These are phyloP conservation scores for Prosapia bicincta DNA, from an alignment of 2,888 invertebrate species.

Conservation along the genomic window DNA sequence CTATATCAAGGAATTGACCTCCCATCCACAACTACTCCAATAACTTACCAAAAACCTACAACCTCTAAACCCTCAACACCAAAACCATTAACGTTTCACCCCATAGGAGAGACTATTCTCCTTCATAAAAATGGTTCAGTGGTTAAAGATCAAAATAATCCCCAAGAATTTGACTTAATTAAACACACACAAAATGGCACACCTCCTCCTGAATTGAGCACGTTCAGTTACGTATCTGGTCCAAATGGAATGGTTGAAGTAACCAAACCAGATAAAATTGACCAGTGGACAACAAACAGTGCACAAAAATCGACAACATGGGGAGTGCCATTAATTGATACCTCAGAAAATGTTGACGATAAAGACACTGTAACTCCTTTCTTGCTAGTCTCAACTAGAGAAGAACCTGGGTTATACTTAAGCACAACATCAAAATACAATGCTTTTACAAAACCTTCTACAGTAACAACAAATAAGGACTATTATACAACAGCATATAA, in stretches of 20 bases:
- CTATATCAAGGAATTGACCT: conserved; percentile 27
- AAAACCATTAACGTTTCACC: conserved; percentile 36
- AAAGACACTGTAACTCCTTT: not conserved
- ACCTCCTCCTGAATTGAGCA: conserved; percentile 26
- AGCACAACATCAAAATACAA: not conserved
- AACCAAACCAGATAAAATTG: not conserved
- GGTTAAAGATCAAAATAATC: conserved; percentile 46
- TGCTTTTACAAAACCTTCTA: not conserved
- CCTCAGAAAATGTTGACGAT: not conserved
- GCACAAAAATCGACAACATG: conserved; percentile 20
- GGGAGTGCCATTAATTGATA: not conserved
- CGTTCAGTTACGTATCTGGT: conserved; percentile 32
- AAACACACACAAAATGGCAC: conserved; percentile 34
- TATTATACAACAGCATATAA: not conserved
- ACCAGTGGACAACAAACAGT: conserved; percentile 19
- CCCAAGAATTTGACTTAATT: conserved; percentile 45
- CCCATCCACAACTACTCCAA: conserved; percentile 27
- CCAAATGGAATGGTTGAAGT: conserved; percentile 9
- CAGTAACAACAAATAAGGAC: not conserved
- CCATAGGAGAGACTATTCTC: conserved; percentile 47
- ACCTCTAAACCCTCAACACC: conserved; percentile 8
- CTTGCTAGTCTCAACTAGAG: not conserved
- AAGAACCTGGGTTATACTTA: not conserved
- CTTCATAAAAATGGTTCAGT: conserved; percentile 48
- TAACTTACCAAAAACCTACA: conserved; percentile 15